phyloP scores from a whole-genome alignment of 2,888 invertebrate species.

The Cynaeus angustus region DNA sequence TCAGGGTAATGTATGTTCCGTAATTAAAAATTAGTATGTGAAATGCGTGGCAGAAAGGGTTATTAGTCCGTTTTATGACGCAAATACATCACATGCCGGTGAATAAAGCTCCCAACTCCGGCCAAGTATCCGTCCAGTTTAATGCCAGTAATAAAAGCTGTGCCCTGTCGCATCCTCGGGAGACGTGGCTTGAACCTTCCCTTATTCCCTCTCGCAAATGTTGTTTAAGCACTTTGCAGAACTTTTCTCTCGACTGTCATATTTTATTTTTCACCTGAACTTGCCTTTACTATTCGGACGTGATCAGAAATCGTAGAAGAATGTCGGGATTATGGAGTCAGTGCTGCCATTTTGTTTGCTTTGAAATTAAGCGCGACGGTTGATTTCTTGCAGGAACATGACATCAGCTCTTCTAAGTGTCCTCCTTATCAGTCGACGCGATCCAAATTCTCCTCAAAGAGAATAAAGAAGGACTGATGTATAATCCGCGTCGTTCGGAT shows the following conservation, averaged over 20 bases:
- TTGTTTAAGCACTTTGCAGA: slow-evolving; percentile 60
- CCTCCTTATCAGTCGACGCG: slow-evolving; percentile 21
- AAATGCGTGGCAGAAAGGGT: slow-evolving; percentile 33
- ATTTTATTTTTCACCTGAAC: slow-evolving; percentile 62
- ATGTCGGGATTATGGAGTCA: slow-evolving; percentile 51
- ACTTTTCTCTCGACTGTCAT: slow-evolving; percentile 59
- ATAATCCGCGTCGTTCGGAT: slow-evolving; percentile 27
- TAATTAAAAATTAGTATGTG: slow-evolving; percentile 43
- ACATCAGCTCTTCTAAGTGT: slow-evolving; percentile 23
- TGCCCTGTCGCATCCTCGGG: slow-evolving; percentile 59
- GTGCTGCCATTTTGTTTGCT: slow-evolving; percentile 51
- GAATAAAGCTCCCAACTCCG: slow-evolving; percentile 48
- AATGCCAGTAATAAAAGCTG: slow-evolving; percentile 62
- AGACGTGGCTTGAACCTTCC: slow-evolving; percentile 59
- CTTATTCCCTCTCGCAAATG: slow-evolving; percentile 55
- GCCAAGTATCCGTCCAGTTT: slow-evolving; percentile 55
- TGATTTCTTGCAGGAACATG: slow-evolving; percentile 40
- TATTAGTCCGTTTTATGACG: slow-evolving; percentile 46
- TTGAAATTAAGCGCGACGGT: slow-evolving; percentile 54
- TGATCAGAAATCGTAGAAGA: slow-evolving; percentile 57
- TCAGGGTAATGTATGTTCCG: neutral
- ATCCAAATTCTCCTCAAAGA: slow-evolving; percentile 9
- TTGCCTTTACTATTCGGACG: slow-evolving; percentile 59
- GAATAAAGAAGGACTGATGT: slow-evolving; percentile 26
- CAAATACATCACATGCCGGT: slow-evolving; percentile 43